Evolutionary conservation across 2,888 invertebrate genomes (phyloP).

Genomic region (Lasioglossum villosulum): DNA sequence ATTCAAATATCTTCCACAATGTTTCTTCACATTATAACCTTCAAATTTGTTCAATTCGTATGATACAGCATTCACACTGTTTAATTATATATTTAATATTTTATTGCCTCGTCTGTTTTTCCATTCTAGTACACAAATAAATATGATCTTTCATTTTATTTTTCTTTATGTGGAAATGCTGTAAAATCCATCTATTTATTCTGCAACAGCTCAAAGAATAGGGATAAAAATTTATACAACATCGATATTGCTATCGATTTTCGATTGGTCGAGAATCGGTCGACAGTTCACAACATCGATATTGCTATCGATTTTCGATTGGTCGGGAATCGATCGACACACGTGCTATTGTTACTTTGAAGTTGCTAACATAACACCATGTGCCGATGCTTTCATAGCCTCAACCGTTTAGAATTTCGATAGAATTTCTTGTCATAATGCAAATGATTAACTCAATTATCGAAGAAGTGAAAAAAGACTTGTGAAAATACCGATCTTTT

Average conservation of each 20-base stretch:
- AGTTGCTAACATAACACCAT: background rate
- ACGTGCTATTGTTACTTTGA: background rate
- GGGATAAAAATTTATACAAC: too few species aligned
- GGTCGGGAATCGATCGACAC: background rate
- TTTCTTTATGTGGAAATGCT: background rate
- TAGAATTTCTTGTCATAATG: constrained; percentile 11
- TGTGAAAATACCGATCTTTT: background rate
- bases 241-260: too few species aligned
- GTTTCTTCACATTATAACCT: constrained; percentile 21
- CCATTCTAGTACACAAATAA: background rate
- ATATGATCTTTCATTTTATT: background rate
- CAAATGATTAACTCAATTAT: constrained; percentile 1
- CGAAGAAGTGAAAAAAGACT: background rate
- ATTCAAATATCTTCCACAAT: background rate
- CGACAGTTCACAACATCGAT: constrained; percentile 28
- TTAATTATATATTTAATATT: constrained; percentile 7
- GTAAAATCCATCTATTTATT: background rate
- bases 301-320: constrained; percentile 27
- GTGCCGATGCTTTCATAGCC: constrained; percentile 26
- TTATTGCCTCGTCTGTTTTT: background rate
- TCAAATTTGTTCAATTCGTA: background rate
- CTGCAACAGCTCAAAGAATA: background rate
- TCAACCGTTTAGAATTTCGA: background rate
- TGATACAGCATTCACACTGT: background rate
- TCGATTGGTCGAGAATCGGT: too few species aligned